These are phyloP conservation scores for Brachionus asplanchnoidis DNA, from an alignment of 1,140 invertebrate genomes.

Conservation along the genomic window DNA sequence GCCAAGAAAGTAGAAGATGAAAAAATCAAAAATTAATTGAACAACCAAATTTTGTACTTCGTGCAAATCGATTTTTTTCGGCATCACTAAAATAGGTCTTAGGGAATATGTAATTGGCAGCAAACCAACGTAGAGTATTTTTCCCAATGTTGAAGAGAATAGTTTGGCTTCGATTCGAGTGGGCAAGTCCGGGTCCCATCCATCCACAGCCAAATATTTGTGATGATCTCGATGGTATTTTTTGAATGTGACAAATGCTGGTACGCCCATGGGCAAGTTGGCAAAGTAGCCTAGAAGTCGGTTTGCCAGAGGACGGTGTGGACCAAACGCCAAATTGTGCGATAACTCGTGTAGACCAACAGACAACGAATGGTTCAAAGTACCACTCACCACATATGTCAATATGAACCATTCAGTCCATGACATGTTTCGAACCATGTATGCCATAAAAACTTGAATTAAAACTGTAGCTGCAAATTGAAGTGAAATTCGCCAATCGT, in stretches of 20 bases:
- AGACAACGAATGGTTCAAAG: conserved; percentile 55
- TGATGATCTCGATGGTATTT: conserved; percentile 57
- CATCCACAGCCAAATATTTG: conserved; percentile 86
- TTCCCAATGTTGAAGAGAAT: conserved; percentile 85
- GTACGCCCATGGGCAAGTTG: conserved; percentile 54
- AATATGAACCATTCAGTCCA: conserved; percentile 27
- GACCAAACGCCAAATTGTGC: conserved; percentile 56
- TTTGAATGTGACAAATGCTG: conserved; percentile 56
- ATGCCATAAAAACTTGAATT: conserved; percentile 47
- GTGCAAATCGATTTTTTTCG: conserved; percentile 72
- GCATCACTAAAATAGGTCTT: conserved; percentile 81
- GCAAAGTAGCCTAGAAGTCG: conserved; percentile 52
- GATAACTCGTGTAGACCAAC: conserved; percentile 54
- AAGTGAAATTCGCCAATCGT: conserved; percentile 50
- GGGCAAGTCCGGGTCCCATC: conserved; percentile 89
- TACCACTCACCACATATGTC: conserved; percentile 50
- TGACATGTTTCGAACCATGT: conserved; percentile 28
- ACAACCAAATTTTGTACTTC: conserved; percentile 77
- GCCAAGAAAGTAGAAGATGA: conserved; percentile 76
- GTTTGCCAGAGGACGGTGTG: conserved; percentile 49
- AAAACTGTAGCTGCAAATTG: conserved; percentile 47
- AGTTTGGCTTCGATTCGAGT: conserved; percentile 83
- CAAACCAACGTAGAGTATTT: conserved; percentile 83
- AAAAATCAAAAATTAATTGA: conserved; percentile 76
- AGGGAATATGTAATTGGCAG: conserved; percentile 95